These are phyloP conservation scores for Aphrophora alni DNA, from an alignment of 2,888 invertebrate genomes.

Conservation along the genomic window DNA sequence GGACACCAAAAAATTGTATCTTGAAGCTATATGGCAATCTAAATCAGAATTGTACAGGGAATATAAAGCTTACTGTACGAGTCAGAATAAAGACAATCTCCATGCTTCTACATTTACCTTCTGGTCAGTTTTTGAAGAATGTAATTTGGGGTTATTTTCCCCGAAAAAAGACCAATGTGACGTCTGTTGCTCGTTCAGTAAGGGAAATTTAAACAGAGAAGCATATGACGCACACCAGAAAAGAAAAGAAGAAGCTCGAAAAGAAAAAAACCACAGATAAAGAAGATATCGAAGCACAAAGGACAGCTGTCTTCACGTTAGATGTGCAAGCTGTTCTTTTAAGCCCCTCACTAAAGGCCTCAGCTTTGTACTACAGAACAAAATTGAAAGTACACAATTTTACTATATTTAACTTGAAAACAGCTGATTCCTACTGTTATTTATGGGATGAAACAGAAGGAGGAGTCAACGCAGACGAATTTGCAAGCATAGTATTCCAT, in stretches of 20 bases:
- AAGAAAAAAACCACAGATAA: neutral
- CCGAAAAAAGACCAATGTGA: too few relatives aligned
- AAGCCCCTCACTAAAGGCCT: neutral
- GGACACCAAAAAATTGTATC: too few relatives aligned
- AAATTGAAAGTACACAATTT: constrained; percentile 11
- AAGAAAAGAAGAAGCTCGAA: constrained; percentile 2
- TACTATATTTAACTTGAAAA: neutral
- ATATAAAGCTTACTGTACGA: too few relatives aligned
- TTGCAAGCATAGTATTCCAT: constrained; percentile 18
- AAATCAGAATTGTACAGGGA: too few relatives aligned
- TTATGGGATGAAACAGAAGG: constrained; percentile 25
- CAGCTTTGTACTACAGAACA: neutral
- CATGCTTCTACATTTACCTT: too few relatives aligned
- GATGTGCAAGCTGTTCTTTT: constrained; percentile 10
- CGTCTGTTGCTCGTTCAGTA: neutral
- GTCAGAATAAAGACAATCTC: too few relatives aligned
- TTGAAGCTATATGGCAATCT: too few relatives aligned
- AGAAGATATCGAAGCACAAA: neutral
- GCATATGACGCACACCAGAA: neutral
- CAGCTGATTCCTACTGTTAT: neutral
- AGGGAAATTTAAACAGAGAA: neutral
- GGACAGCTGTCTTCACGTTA: neutral
- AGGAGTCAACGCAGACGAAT: constrained; percentile 18
- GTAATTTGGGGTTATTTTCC: too few relatives aligned
- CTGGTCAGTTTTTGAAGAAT: too few relatives aligned